Conservation (phyloP, 2,113 vertebrate species). For the Cephalopholis sonnerati region DNA sequence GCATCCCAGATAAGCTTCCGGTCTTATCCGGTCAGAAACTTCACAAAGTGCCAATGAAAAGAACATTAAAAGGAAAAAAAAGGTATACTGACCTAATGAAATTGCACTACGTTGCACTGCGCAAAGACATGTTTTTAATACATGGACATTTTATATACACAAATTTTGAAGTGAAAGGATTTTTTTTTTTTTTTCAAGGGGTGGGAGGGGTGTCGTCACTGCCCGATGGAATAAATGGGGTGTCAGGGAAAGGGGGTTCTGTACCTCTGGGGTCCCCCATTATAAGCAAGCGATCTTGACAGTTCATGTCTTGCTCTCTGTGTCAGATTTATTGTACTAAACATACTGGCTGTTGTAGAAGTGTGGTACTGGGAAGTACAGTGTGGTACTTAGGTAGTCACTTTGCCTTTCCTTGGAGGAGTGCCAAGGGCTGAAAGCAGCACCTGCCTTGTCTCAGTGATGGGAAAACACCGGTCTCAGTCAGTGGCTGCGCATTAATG, state of each 20-base stretch:
- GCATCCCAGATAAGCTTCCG: slow-evolving; percentile 68
- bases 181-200: slow-evolving; percentile 20
- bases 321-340: slow-evolving; percentile 59
- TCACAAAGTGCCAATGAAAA: slow-evolving; percentile 89
- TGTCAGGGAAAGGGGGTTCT: slow-evolving; percentile 70
- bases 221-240: slow-evolving; percentile 67
- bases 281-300: slow-evolving; percentile 57
- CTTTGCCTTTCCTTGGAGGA: slow-evolving; percentile 63
- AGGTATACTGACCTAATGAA: slow-evolving; percentile 73
- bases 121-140: slow-evolving; percentile 83
- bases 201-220: slow-evolving; percentile 65
- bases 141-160: slow-evolving; percentile 79
- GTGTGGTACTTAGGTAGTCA: slow-evolving; percentile 65
- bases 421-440: slow-evolving; percentile 52
- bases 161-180: slow-evolving; percentile 72
- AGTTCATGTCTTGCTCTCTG: slow-evolving; percentile 46
- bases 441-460: slow-evolving; percentile 56
- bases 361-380: slow-evolving; percentile 68
- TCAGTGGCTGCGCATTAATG: slow-evolving; percentile 49
- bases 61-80: slow-evolving; percentile 73
- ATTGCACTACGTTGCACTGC: slow-evolving; percentile 88
- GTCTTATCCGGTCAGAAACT: slow-evolving; percentile 75
- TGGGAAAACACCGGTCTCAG: slow-evolving; percentile 59
- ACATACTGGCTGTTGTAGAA: slow-evolving; percentile 38
- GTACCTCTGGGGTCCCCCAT: slow-evolving; percentile 56